A percentile compares a stretch with the other conserved stretches of the same genome.
Evolutionary conservation across 2,888 invertebrate genomes (phyloP).

Genomic region (Tanypteryx hageni): DNA sequence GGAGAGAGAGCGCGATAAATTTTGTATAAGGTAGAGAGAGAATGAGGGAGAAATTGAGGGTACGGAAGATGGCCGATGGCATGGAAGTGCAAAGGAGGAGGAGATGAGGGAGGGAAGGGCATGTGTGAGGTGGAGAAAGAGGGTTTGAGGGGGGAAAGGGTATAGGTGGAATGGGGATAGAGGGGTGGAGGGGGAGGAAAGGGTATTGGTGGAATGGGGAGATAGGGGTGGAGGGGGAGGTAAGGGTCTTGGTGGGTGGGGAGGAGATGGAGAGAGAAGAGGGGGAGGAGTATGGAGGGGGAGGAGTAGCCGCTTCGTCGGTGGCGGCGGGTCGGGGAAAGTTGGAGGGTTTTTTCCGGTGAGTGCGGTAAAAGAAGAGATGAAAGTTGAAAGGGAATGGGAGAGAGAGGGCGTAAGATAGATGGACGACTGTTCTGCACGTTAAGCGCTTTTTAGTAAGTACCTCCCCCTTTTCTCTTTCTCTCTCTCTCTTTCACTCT

Average conservation of each 20-base stretch:
- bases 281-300: not conserved
- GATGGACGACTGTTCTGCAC: constrained; percentile 43
- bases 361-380: not conserved
- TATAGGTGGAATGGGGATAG: not conserved
- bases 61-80: not conserved
- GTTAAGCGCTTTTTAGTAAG: constrained; percentile 57
- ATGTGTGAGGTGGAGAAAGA: not conserved
- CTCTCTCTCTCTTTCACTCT: no score
- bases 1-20: no score
- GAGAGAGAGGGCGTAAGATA: not conserved
- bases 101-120: not conserved
- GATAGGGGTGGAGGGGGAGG: not conserved
- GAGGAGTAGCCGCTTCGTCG: not conserved
- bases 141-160: not conserved
- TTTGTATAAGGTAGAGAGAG: no score
- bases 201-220: no score
- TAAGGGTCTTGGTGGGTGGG: not conserved
- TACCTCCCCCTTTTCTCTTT: not conserved
- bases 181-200: no score
- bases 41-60: no score
- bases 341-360: not conserved
- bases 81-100: not conserved
- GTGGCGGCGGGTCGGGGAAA: not conserved
- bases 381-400: not conserved
- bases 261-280: not conserved